These are phyloP conservation scores for Pterostichus niger DNA, from an alignment of 2,888 invertebrate genomes.

Conservation along the genomic window DNA sequence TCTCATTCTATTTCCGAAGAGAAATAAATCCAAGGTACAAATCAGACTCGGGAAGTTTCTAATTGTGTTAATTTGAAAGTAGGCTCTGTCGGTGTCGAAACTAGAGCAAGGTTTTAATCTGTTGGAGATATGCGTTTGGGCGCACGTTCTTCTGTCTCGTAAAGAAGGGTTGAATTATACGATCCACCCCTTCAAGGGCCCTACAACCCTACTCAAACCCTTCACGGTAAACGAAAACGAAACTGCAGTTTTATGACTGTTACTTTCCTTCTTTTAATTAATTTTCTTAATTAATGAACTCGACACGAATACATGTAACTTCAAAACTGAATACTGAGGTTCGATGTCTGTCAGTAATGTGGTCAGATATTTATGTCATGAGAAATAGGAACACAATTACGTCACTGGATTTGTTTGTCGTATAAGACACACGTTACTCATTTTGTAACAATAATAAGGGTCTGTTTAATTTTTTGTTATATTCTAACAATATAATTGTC, in stretches of 20 bases:
- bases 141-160: slow-evolving; percentile 3
- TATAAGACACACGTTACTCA: too few relatives aligned
- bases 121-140: slow-evolving; percentile 28
- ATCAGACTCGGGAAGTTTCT: background rate
- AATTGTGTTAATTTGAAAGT: slow-evolving; percentile 48
- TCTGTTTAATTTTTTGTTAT: too few relatives aligned
- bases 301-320: background rate
- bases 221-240: slow-evolving; percentile 39
- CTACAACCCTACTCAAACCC: background rate
- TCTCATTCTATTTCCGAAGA: too few relatives aligned
- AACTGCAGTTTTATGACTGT: slow-evolving; percentile 64
- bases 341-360: too few relatives aligned
- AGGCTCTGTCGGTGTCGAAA: slow-evolving; percentile 1
- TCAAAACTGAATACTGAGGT: background rate
- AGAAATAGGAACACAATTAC: too few relatives aligned
- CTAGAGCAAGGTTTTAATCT: slow-evolving; percentile 43
- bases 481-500: too few relatives aligned
- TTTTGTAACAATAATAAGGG: too few relatives aligned
- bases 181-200: background rate
- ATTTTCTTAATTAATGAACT: slow-evolving; percentile 64
- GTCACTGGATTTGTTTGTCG: too few relatives aligned
- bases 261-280: slow-evolving; percentile 63
- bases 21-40: background rate
- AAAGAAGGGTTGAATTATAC: slow-evolving; percentile 56
- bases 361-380: too few relatives aligned